These are phyloP conservation scores for Anguilla megastoma DNA, from an alignment of 2,797 vertebrate genomes.

Conservation along the genomic window DNA sequence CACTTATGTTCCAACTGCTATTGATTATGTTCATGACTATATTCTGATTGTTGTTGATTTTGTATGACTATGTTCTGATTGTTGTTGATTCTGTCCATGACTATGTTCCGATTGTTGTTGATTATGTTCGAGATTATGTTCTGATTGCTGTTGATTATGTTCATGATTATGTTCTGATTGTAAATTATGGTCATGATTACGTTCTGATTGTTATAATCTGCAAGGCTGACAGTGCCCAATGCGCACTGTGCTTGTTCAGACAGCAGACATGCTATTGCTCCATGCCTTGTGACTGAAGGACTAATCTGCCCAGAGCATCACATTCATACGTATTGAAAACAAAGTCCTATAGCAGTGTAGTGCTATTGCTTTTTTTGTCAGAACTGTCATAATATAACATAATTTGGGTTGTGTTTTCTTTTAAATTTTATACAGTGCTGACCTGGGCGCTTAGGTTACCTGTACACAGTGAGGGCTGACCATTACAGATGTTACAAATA, in stretches of 20 bases:
- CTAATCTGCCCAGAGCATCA: background rate
- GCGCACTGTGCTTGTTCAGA: background rate
- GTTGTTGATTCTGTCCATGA: background rate
- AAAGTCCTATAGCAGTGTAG: background rate
- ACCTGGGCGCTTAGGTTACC: background rate
- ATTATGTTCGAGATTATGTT: background rate
- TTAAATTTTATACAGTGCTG: background rate
- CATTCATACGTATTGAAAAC: background rate
- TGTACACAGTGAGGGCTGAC: background rate
- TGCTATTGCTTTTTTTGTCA: background rate
- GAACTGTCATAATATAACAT: no score
- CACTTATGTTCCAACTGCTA: background rate
- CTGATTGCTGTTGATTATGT: background rate
- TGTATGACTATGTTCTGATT: background rate
- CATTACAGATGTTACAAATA: background rate
- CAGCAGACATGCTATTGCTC: background rate
- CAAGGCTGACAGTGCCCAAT: background rate
- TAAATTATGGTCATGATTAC: background rate
- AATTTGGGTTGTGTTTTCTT: background rate
- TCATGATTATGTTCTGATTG: constrained; percentile 1
- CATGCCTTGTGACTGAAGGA: background rate
- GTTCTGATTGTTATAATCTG: background rate
- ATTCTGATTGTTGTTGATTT: background rate
- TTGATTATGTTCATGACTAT: background rate
- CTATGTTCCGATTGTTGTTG: background rate